Conservation (phyloP, 2,888 invertebrate genomes). For the Germaria angustata region DNA sequence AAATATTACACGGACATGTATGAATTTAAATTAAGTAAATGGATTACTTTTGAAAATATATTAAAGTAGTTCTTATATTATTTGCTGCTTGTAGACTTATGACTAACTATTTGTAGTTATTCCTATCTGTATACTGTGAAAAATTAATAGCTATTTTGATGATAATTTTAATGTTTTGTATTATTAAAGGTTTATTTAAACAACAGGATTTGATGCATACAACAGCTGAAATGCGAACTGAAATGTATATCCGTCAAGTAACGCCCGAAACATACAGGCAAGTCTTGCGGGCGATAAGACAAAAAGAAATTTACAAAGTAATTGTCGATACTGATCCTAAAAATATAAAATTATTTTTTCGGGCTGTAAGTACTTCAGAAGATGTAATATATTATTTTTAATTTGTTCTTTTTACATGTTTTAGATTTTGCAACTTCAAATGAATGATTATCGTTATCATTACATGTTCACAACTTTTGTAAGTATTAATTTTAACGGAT, state of each 20-base stretch:
- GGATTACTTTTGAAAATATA: too few relatives aligned
- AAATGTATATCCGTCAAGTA: conserved; percentile 90
- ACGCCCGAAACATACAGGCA: conserved; percentile 85
- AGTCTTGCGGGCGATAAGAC: conserved; percentile 85
- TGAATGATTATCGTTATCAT: conserved; percentile 97
- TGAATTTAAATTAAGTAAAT: too few relatives aligned
- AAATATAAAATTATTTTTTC: conserved; percentile 89
- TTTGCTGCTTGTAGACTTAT: too few relatives aligned
- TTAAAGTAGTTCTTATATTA: too few relatives aligned
- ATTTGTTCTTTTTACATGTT: conserved; percentile 69
- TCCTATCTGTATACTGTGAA: too few relatives aligned
- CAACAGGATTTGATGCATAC: conserved; percentile 90
- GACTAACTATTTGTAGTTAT: too few relatives aligned
- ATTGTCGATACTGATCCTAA: conserved; percentile 93
- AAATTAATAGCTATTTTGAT: too few relatives aligned
- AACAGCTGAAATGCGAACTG: conserved; percentile 82
- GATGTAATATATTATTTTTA: not conserved
- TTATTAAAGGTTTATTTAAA: conserved; percentile 85
- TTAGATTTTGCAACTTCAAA: conserved; percentile 95
- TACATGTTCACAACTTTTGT: conserved; percentile 97
- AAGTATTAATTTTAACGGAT: conserved; percentile 81
- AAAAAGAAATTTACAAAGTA: conserved; percentile 91
- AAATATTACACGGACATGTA: too few relatives aligned
- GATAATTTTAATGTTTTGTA: too few relatives aligned
- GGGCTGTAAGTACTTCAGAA: conserved; percentile 86